These are phyloP conservation scores for Spizaetus ornatus DNA, from an alignment of 2,113 vertebrate genomes.

Conservation along the genomic window DNA sequence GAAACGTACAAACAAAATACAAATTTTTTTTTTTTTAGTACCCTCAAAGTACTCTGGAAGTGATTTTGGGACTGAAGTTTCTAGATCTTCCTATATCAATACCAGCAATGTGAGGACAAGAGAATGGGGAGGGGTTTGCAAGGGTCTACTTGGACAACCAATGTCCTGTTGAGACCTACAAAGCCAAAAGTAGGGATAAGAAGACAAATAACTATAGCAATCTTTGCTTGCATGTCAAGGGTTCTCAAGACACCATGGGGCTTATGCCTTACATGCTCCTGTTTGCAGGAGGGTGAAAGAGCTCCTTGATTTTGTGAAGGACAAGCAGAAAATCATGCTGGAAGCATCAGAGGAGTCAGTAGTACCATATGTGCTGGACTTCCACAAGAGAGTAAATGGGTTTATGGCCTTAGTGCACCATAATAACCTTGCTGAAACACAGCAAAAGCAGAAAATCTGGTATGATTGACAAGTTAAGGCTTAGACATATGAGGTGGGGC, in stretches of 20 bases:
- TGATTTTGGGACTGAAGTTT: neutral
- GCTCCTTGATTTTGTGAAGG: neutral
- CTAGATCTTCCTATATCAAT: neutral
- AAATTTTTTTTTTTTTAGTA: neutral
- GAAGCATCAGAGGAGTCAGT: slow-evolving; percentile 11
- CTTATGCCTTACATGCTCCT: slow-evolving; percentile 1
- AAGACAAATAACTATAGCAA: neutral
- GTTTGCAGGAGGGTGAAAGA: neutral
- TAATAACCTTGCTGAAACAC: slow-evolving; percentile 60
- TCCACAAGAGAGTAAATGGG: slow-evolving; percentile 48
- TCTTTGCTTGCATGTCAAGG: neutral
- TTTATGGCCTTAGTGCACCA: slow-evolving; percentile 48
- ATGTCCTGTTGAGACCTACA: neutral
- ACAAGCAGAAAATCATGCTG: slow-evolving; percentile 33
- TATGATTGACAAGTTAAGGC: slow-evolving; percentile 68
- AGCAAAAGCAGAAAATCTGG: slow-evolving; percentile 56
- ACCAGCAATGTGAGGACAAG: neutral
- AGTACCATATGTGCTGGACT: slow-evolving; percentile 31
- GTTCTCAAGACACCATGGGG: neutral
- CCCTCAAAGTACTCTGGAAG: neutral
- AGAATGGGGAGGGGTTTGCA: neutral
- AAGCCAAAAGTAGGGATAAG: neutral
- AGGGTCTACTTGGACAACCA: neutral
- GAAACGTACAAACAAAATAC: neutral
- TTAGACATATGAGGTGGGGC: slow-evolving; percentile 58